phyloP scores from a whole-genome alignment of 1,140 invertebrate species.

The Paracyclopina nana region DNA sequence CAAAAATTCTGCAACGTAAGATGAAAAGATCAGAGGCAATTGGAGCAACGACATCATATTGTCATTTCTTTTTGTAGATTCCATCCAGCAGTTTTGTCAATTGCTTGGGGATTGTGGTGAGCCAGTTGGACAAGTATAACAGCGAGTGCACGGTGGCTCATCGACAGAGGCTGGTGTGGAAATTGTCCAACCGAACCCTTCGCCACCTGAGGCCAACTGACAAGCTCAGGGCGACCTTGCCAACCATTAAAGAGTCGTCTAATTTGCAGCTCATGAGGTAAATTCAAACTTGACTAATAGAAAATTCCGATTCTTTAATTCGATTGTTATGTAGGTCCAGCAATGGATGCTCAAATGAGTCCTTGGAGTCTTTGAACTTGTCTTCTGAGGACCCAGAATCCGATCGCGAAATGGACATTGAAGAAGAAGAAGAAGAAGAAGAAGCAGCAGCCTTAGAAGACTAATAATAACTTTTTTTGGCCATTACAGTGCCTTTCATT shows the following conservation, averaged over 20 bases:
- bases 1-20: slow-evolving; percentile 38
- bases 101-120: slow-evolving; percentile 36
- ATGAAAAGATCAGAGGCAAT: slow-evolving; percentile 22
- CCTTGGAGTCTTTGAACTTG: slow-evolving; percentile 3
- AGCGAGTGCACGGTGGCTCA: slow-evolving; percentile 38
- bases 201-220: slow-evolving; percentile 48
- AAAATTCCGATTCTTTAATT: not conserved
- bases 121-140: slow-evolving; percentile 43
- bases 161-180: slow-evolving; percentile 50
- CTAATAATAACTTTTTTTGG: too few relatives aligned
- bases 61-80: slow-evolving; percentile 32
- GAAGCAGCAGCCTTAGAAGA: too few relatives aligned
- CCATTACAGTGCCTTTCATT: too few relatives aligned
- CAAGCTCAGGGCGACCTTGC: slow-evolving; percentile 43
- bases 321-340: not conserved
- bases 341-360: not conserved
- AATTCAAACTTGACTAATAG: not conserved
- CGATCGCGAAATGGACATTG: too few relatives aligned
- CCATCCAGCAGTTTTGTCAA: slow-evolving; percentile 37
- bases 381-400: too few relatives aligned
- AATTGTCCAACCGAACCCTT: slow-evolving; percentile 25
- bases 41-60: slow-evolving; percentile 15
- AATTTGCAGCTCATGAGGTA: slow-evolving; percentile 4
- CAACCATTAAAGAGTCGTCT: slow-evolving; percentile 42
- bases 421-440: too few relatives aligned